Base-by-base conservation (phyloP, 2,888 invertebrate species). In the Philopedon plagiatum region DNA sequence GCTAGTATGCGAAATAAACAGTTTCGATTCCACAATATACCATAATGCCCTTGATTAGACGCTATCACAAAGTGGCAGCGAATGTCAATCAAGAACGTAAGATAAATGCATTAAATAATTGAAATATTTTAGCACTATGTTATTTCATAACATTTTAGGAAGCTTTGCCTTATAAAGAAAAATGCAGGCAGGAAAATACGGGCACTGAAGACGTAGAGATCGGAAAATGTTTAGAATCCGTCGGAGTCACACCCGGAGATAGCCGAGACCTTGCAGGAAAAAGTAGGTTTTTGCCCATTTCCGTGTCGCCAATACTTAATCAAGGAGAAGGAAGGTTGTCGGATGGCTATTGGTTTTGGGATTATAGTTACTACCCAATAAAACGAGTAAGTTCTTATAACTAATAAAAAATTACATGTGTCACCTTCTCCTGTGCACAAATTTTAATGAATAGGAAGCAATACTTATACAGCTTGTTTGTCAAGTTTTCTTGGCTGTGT, bases 191-290 rank as follows among this genome's bases (percentile, higher is more conserved):
- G 9, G 91, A 90, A 72, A 89, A 90, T 76, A 89, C 89, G 0
- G 96, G 97, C 1, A 92, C 94, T 0, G 97, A 98, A 83, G 98
- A 98, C 84, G 94, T 95, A 0, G 96, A 97, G 85, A 94, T 97
- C 88, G 98, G 92, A 13, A 93, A 91, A 83, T 97, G 99, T 81
- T 85, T 99, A 77, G 93, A 94, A 79, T 92, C 91, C 72, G 90
- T 97, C 0, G 93, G 94, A 0, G 98, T 99, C 0, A 88, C 88
- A 66, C 96, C 97, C 0, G 95, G 94, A 78, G 98, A 98, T 83
- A 92, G 95, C 0, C 88, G 97, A 1, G 99, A 99, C 86, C 88
- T 91, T 0, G 85, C 91, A 13, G 93, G 94, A 0, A 90, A 97
- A 9, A 95, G 96, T 0, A 88, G 97, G 18, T 99, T 99, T 86